Evolutionary conservation across 2,113 vertebrate genomes (phyloP), one percentile per base, ranked within the genome.

Genomic region (Peromyscus polionotus): DNA sequence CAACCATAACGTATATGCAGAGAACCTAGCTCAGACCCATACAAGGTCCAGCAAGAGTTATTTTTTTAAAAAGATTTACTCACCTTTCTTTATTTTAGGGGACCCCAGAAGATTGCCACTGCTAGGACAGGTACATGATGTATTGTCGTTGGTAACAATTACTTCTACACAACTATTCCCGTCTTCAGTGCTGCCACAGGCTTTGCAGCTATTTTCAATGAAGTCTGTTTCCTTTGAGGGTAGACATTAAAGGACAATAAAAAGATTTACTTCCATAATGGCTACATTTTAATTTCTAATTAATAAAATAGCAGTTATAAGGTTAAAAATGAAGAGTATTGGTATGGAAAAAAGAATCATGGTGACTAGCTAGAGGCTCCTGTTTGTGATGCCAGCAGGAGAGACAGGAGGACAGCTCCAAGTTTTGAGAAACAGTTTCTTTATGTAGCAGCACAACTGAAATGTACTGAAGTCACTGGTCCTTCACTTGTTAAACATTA

Each of bases 71-170:
- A 90, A 87, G 2, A 93, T 88, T 4, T 51, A 97, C 97, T 2
- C 98, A 99, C 99, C 99, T 99, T 99, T 99, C 98, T 99, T 99
- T 92, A 99, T 99, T 99, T 99, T 99, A 90, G 99, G 99, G n/a
- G 99, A 99, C 80, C 98, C 98, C 98, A 99, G 98, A 84, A 99
- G 96, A 97, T 98, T 99, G 97, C 98, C 98, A 91, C 98, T 98
- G 73, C 98, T 98, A 75, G 99, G 98, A 98, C 99, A 99, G 95
- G 98, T 99, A 98, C 99, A 99, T 26, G 99, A 99, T 68, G 99
- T 98, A 96, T 94, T 98, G 96, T 99, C 99, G n/a, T 98, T 99
- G 96, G 99, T 98, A 68, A 99, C 98, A 28, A 99, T 98, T 72
- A 99, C 99, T 98, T 99, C 99, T 96, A 99, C 99, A 85, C 98